Evolutionary conservation across 2,113 vertebrate species (phyloP).

Genomic region (Mastomys natalensis): DNA sequence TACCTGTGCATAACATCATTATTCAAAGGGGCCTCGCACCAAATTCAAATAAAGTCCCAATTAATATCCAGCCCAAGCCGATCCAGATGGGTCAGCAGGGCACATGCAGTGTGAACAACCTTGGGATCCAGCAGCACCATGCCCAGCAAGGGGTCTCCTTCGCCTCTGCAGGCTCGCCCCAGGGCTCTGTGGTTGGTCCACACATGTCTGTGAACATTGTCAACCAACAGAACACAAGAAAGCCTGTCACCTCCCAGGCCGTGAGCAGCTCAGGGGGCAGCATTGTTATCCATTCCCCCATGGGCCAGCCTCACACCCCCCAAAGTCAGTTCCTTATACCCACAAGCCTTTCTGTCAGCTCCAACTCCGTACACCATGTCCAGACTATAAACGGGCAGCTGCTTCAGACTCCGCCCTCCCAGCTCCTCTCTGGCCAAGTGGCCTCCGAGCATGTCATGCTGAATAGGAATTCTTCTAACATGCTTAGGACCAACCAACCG

Average conservation of each 20-base stretch:
- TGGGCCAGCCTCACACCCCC: slow-evolving; percentile 92
- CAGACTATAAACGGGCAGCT: slow-evolving; percentile 93
- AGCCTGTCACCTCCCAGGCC: slow-evolving; percentile 87
- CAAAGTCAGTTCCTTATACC: slow-evolving; percentile 95
- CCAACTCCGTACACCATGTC: slow-evolving; percentile 92
- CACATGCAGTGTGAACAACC: slow-evolving; percentile 92
- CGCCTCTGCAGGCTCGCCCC: slow-evolving; percentile 88
- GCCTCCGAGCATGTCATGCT: slow-evolving; percentile 90
- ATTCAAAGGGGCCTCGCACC: slow-evolving; percentile 95
- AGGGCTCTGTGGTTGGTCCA: slow-evolving; percentile 87
- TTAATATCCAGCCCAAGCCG: slow-evolving; percentile 97
- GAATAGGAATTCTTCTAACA: slow-evolving; percentile 88
- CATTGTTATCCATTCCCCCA: slow-evolving; percentile 91
- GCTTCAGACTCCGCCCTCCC: slow-evolving; percentile 90
- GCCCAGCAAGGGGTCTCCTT: slow-evolving; percentile 89
- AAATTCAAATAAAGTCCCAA: slow-evolving; percentile 90
- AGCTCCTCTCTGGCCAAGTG: slow-evolving; percentile 87
- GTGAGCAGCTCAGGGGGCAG: slow-evolving; percentile 87
- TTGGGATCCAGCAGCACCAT: slow-evolving; percentile 89
- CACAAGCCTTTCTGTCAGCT: slow-evolving; percentile 91
- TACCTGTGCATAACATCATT: slow-evolving; percentile 98
- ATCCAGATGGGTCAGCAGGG: slow-evolving; percentile 93
- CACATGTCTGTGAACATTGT: slow-evolving; percentile 91
- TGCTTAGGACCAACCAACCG: slow-evolving; percentile 89
- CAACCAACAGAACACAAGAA: slow-evolving; percentile 89